Conservation (phyloP, 2,888 invertebrate genomes). For the Onchidella celtica region DNA sequence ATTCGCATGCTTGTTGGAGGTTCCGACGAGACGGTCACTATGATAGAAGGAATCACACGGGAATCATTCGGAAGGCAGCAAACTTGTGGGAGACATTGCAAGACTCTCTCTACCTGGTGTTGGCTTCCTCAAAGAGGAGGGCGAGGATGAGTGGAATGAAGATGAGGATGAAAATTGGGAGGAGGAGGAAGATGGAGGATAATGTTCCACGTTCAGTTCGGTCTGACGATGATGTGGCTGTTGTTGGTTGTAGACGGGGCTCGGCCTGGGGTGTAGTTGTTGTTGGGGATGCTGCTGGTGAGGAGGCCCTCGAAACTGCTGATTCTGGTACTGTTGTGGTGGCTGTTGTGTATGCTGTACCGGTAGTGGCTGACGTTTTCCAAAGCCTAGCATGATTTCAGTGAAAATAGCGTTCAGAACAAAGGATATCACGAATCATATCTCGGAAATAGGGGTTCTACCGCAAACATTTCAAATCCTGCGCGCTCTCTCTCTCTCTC, state of each 20-base stretch:
- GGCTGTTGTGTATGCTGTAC: neutral
- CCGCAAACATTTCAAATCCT: too few relatives aligned
- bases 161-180: conserved; percentile 4
- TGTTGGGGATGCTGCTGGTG: conserved; percentile 2
- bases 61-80: neutral
- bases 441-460: too few relatives aligned
- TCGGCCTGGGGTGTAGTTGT: neutral
- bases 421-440: too few relatives aligned
- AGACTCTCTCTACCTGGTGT: conserved; percentile 7
- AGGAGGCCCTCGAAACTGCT: neutral
- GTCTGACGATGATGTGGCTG: conserved; percentile 12
- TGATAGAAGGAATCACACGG: neutral
- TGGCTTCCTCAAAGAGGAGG: neutral
- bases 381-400: conserved; percentile 1
- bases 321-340: neutral
- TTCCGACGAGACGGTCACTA: neutral
- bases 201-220: conserved; percentile 38
- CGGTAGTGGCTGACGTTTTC: neutral
- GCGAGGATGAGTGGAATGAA: neutral
- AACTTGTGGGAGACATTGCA: too few relatives aligned
- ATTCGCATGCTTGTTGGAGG: too few relatives aligned
- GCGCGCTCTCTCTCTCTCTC: too few relatives aligned
- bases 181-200: conserved; percentile 27
- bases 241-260: neutral
- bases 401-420: too few relatives aligned